phyloP scores from a whole-genome alignment of 2,888 invertebrate genomes.

The Eucera pruinosa region DNA sequence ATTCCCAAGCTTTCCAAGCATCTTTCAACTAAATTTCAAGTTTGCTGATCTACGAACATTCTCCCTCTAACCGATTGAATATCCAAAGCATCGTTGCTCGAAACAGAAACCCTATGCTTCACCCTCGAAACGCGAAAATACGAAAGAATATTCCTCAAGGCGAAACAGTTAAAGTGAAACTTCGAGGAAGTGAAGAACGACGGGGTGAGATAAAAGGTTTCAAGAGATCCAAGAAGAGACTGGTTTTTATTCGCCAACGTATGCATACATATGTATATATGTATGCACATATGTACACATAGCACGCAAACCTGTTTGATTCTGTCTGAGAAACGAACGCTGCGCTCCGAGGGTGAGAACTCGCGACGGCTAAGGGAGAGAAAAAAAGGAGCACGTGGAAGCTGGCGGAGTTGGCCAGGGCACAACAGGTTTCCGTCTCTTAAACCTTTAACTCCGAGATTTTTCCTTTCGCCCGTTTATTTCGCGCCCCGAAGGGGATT shows the following conservation, averaged over 20 bases:
- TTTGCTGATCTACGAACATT: too few species aligned
- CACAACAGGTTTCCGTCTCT: constrained; percentile 70
- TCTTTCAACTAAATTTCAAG: too few species aligned
- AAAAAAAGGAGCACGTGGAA: constrained; percentile 31
- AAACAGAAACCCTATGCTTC: too few species aligned
- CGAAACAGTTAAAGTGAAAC: not conserved
- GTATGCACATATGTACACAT: not conserved
- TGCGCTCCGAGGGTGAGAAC: constrained; percentile 61
- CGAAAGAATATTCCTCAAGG: constrained; percentile 4
- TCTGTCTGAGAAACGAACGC: constrained; percentile 68
- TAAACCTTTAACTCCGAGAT: constrained; percentile 62
- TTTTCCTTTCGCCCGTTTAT: constrained; percentile 50
- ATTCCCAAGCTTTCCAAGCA: too few species aligned
- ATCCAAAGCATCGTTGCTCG: too few species aligned
- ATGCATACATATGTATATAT: not conserved
- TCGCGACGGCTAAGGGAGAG: constrained; percentile 38
- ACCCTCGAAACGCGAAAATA: not conserved
- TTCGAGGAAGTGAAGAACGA: not conserved
- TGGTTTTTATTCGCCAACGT: constrained; percentile 56
- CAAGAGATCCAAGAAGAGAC: constrained; percentile 48
- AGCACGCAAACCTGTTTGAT: constrained; percentile 67
- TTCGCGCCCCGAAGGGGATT: constrained; percentile 46
- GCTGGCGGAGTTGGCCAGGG: constrained; percentile 37
- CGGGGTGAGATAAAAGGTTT: constrained; percentile 36
- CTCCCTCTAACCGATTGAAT: too few species aligned